Evolutionary conservation across 2,113 vertebrate species (phyloP).

Genomic region (Pica pica): DNA sequence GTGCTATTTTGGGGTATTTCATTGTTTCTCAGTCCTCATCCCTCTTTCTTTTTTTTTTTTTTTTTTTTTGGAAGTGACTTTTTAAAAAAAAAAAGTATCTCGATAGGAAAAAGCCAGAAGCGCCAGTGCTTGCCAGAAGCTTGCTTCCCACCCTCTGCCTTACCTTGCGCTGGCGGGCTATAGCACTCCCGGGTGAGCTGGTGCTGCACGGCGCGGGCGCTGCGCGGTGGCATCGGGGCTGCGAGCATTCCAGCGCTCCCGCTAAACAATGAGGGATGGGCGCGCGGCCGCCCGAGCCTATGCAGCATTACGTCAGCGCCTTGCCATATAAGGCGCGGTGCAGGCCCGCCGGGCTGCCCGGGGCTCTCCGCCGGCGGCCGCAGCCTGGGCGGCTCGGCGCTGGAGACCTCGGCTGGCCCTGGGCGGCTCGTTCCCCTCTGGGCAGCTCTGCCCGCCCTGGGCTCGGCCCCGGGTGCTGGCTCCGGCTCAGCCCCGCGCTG

Average conservation of each 20-base stretch:
- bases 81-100: not conserved
- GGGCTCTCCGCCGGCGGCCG: not conserved
- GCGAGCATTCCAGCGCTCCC: conserved; percentile 86
- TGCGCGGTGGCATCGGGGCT: conserved; percentile 63
- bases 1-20: not conserved
- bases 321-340: conserved; percentile 85
- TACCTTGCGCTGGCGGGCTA: conserved; percentile 30
- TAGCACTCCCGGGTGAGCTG: conserved; percentile 8
- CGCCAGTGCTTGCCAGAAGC: not conserved
- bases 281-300: conserved; percentile 82
- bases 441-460: fast-evolving
- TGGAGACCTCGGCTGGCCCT: too few relatives aligned
- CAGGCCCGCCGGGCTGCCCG: not conserved
- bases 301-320: conserved; percentile 93
- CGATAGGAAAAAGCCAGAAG: not conserved
- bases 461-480: not conserved
- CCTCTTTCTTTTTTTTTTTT: not conserved
- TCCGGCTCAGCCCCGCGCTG: conserved; percentile 43
- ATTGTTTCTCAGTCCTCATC: not conserved
- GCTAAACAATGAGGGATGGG: conserved; percentile 90
- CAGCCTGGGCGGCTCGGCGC: not conserved
- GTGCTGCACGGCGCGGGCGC: conserved; percentile 51
- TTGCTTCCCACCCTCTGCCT: conserved; percentile 37
- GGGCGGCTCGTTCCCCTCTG: not conserved
- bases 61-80: not conserved